Evolutionary conservation across 2,113 vertebrate genomes (phyloP).

Genomic region (Archocentrus centrarchus): DNA sequence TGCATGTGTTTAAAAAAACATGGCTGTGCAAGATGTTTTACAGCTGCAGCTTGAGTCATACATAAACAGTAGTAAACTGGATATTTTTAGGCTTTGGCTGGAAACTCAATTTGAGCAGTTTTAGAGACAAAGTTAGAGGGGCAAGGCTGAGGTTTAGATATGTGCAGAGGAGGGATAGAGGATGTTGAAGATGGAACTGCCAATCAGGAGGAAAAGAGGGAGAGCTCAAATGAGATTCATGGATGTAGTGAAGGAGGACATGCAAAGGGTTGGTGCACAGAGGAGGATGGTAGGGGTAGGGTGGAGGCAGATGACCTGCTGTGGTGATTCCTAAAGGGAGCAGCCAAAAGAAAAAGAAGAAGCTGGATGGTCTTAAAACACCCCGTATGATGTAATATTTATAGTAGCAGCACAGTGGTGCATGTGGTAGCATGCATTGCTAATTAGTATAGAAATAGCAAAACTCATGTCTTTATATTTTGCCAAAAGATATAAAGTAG

Average conservation of each 20-base stretch:
- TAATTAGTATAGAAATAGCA: background rate
- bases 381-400: background rate
- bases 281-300: background rate
- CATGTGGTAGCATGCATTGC: background rate
- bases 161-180: background rate
- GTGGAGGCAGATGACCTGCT: background rate
- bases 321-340: slow-evolving; percentile 2
- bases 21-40: background rate
- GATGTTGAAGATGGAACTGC: background rate
- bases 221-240: background rate
- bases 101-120: background rate
- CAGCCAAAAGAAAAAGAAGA: background rate
- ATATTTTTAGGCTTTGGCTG: background rate
- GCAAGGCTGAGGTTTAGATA: background rate
- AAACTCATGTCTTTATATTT: background rate
- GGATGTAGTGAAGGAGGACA: background rate
- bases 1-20: no score
- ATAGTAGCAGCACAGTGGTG: background rate
- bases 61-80: background rate
- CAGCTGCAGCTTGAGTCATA: no score
- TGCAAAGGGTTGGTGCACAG: background rate
- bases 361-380: background rate
- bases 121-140: background rate
- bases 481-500: no score
- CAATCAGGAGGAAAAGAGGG: background rate